A percentile compares a stretch with the other conserved stretches of the same genome.
These are phyloP conservation scores for Porites australiensis DNA, from an alignment of 64 coral and sea anemone genomes.

Conservation along the genomic window DNA sequence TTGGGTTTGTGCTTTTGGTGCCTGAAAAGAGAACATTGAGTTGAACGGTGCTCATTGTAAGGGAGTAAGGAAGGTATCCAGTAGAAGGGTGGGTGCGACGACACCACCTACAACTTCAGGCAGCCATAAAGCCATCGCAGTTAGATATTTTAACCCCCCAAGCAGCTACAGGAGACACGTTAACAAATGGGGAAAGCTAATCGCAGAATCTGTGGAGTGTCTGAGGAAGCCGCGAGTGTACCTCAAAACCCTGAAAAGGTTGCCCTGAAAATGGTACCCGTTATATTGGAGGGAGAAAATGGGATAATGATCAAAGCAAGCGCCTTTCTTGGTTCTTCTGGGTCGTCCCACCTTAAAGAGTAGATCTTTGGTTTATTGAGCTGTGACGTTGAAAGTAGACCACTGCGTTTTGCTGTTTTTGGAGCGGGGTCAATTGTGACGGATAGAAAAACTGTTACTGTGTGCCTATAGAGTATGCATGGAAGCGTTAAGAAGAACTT, in stretches of 20 bases:
- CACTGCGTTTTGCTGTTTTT: neutral
- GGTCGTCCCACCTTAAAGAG: constrained; percentile 5
- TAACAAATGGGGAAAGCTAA: neutral
- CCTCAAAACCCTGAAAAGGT: neutral
- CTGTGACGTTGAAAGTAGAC: neutral
- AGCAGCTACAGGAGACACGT: neutral
- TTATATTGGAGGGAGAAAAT: constrained; percentile 1
- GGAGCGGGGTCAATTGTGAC: neutral
- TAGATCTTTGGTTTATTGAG: neutral
- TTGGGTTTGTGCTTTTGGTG: constrained; percentile 29
- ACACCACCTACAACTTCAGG: constrained; percentile 12
- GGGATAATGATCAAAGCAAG: constrained; percentile 16
- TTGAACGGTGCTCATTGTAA: neutral
- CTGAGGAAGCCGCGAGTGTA: neutral
- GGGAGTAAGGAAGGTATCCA: neutral
- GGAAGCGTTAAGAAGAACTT: neutral
- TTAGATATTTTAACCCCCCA: neutral
- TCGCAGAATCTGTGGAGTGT: neutral
- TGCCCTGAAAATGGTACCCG: constrained; percentile 11
- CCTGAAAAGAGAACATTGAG: neutral
- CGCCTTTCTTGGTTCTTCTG: constrained; percentile 7
- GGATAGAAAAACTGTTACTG: constrained; percentile 30
- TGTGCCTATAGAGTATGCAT: neutral
- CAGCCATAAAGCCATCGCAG: neutral
- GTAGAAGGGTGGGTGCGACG: constrained; percentile 3